Evolutionary conservation across 2,113 vertebrate genomes (phyloP).

Genomic region (Pipra filicauda): DNA sequence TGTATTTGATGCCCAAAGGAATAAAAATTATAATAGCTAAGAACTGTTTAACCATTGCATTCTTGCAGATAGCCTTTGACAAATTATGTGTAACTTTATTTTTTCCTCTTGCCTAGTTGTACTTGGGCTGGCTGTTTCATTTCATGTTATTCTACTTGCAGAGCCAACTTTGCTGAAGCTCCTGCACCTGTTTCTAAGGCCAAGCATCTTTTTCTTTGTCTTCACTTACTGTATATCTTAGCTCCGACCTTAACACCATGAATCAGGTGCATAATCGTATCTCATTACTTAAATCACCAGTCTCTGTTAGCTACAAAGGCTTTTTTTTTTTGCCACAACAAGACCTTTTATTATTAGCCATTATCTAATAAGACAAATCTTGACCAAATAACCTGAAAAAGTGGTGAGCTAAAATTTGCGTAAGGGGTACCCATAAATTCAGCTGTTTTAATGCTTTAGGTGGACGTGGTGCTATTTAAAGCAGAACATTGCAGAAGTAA

Average conservation of each 20-base stretch:
- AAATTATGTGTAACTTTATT: neutral
- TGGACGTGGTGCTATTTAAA: neutral
- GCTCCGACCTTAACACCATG: neutral
- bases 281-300: conserved; percentile 14
- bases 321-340: neutral
- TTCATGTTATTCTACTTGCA: neutral
- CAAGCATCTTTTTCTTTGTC: neutral
- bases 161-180: neutral
- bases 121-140: neutral
- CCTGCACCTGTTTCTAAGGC: neutral
- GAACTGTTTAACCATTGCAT: neutral
- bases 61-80: neutral
- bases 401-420: neutral
- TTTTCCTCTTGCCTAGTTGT: neutral
- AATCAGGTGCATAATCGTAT: conserved; percentile 12
- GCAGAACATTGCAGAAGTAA: neutral
- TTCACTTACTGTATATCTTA: neutral
- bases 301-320: neutral
- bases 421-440: neutral
- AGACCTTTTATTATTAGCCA: conserved; percentile 14
- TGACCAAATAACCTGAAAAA: conserved; percentile 26
- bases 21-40: neutral
- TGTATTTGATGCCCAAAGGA: neutral
- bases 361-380: conserved; percentile 39
- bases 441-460: neutral